Evolutionary conservation across 1,140 invertebrate genomes (phyloP).

Genomic region (Ooceraea biroi): DNA sequence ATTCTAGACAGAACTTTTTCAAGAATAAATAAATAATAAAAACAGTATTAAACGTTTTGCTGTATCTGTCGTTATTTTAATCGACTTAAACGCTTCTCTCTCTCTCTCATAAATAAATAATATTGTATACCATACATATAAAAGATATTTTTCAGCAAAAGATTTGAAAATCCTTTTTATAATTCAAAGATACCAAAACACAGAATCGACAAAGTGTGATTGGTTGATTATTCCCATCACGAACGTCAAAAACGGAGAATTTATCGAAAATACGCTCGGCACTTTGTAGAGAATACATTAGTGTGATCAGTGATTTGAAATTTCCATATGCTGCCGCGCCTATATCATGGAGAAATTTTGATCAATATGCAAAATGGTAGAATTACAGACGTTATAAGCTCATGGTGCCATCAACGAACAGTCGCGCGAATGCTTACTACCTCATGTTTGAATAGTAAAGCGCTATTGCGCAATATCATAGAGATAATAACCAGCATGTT

Average conservation of each 20-base stretch:
- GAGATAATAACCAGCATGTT: conserved; percentile 27
- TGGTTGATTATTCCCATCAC: too few relatives aligned
- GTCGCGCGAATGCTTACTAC: neutral
- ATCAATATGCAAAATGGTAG: conserved; percentile 50
- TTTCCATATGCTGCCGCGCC: conserved; percentile 6
- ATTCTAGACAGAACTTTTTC: too few relatives aligned
- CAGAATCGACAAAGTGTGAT: too few relatives aligned
- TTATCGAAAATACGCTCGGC: conserved; percentile 2
- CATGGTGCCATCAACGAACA: neutral
- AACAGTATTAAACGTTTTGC: too few relatives aligned
- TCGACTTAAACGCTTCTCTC: too few relatives aligned
- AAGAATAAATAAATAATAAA: too few relatives aligned
- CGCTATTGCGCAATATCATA: neutral
- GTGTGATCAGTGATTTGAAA: conserved; percentile 13
- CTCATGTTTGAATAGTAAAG: conserved; percentile 26
- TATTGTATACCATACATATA: too few relatives aligned
- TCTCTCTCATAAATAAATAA: too few relatives aligned
- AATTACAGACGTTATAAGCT: conserved; percentile 31
- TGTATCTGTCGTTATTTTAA: too few relatives aligned
- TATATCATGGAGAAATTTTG: conserved; percentile 38
- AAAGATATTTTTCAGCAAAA: too few relatives aligned
- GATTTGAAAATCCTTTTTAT: too few relatives aligned
- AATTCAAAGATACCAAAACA: too few relatives aligned
- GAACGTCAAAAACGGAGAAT: neutral
- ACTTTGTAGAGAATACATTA: conserved; percentile 17